A percentile compares a stretch with the other conserved stretches of the same genome.
These are phyloP conservation scores for Berghia stephanieae DNA, from an alignment of 1,140 invertebrate species.

Conservation along the genomic window DNA sequence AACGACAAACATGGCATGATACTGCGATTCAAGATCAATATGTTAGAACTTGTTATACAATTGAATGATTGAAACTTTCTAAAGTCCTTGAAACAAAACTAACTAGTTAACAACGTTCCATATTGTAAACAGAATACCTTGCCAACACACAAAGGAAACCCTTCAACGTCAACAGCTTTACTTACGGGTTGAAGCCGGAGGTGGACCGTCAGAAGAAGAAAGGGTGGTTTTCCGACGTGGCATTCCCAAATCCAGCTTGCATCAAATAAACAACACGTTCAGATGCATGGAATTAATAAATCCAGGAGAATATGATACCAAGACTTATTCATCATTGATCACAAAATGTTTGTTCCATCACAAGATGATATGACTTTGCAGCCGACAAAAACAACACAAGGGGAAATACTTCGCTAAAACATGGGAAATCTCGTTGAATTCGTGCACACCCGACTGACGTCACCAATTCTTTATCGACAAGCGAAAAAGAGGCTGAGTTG, in stretches of 20 bases:
- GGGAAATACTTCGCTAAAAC: constrained; percentile 26
- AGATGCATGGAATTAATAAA: too few species aligned
- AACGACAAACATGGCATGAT: too few species aligned
- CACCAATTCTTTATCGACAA: constrained; percentile 25
- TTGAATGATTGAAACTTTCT: too few species aligned
- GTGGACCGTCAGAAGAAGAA: constrained; percentile 26
- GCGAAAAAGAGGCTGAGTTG: constrained; percentile 30
- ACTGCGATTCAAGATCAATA: too few species aligned
- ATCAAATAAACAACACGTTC: neutral
- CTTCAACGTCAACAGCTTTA: too few species aligned
- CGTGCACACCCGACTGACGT: constrained; percentile 24
- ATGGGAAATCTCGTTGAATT: constrained; percentile 5
- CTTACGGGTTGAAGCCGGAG: constrained; percentile 33
- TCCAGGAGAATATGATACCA: neutral
- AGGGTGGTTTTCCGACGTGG: constrained; percentile 35
- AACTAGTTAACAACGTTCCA: too few species aligned
- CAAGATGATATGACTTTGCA: neutral
- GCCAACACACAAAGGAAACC: too few species aligned
- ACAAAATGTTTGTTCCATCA: neutral
- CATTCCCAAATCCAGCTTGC: constrained; percentile 22
- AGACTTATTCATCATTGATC: neutral
- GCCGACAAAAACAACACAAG: neutral
- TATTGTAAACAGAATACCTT: too few species aligned
- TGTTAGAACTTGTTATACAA: too few species aligned
- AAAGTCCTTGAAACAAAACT: too few species aligned